These are phyloP conservation scores for Harpalus rubripes DNA, from an alignment of 2,888 invertebrate species.

Conservation along the genomic window DNA sequence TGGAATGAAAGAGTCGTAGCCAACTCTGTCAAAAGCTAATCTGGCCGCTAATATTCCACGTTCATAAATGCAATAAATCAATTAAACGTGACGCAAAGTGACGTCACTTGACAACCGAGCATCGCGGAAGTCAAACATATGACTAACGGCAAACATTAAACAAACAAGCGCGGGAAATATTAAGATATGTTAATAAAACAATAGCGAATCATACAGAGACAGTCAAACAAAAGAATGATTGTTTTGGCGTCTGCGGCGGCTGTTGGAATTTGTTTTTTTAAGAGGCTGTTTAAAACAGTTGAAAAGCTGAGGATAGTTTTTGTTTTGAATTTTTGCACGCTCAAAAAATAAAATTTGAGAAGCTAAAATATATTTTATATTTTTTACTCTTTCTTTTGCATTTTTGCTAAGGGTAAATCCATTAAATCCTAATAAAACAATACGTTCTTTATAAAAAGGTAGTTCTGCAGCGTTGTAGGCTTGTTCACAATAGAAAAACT, in stretches of 20 bases:
- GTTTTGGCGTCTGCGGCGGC: slow-evolving; percentile 9
- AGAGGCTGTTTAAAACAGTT: neutral
- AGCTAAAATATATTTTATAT: neutral
- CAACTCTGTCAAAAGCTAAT: neutral
- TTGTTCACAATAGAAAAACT: neutral
- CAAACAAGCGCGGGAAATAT: slow-evolving; percentile 18
- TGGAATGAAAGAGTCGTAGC: slow-evolving; percentile 3
- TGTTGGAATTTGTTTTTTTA: slow-evolving; percentile 18
- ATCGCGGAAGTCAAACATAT: slow-evolving; percentile 44
- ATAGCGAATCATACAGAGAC: neutral
- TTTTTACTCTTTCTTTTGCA: neutral
- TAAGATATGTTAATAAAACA: slow-evolving; percentile 31
- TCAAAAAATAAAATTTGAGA: neutral
- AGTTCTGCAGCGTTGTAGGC: neutral
- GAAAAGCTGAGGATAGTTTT: neutral
- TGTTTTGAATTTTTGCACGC: slow-evolving; percentile 30
- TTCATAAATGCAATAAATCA: slow-evolving; percentile 44
- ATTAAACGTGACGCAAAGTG: slow-evolving; percentile 36
- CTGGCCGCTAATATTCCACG: slow-evolving; percentile 9
- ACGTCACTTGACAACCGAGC: slow-evolving; percentile 36
- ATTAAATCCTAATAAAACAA: neutral
- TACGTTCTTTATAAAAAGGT: neutral
- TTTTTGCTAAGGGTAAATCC: no score
- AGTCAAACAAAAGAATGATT: neutral
- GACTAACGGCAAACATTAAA: slow-evolving; percentile 27